Conservation (phyloP, 2,888 invertebrate species). For the Lochmaea capreae region DNA sequence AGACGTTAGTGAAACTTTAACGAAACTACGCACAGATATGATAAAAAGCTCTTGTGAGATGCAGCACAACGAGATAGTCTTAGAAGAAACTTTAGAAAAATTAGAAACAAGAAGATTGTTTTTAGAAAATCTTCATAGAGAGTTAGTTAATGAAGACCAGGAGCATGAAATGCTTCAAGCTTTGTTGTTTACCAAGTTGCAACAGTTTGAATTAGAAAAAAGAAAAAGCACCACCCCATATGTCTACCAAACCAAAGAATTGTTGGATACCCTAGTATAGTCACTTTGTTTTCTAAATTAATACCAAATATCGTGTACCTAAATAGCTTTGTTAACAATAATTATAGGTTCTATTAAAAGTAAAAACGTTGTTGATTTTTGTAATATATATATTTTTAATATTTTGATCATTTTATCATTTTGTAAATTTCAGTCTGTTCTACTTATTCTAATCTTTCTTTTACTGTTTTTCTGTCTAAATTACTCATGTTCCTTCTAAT, state of each 20-base stretch:
- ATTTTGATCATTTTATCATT: neutral
- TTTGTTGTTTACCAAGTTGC: conserved; percentile 59
- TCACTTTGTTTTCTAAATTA: conserved; percentile 50
- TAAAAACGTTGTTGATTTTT: conserved; percentile 43
- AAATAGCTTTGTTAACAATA: conserved; percentile 52
- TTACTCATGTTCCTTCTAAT: too few relatives aligned
- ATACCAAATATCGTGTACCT: conserved; percentile 67
- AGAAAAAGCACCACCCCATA: conserved; percentile 52
- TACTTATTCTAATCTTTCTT: too few relatives aligned
- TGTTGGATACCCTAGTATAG: conserved; percentile 66
- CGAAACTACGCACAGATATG: conserved; percentile 62
- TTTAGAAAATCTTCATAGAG: conserved; percentile 61
- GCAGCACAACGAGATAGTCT: conserved; percentile 64
- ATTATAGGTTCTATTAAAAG: conserved; percentile 33
- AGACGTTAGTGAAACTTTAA: conserved; percentile 57
- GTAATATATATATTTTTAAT: conserved; percentile 44
- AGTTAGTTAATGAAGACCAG: conserved; percentile 61
- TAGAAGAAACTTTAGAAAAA: conserved; percentile 63
- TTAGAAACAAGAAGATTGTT: conserved; percentile 57
- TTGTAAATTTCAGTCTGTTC: neutral
- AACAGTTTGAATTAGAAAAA: conserved; percentile 40
- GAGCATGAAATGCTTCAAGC: conserved; percentile 65
- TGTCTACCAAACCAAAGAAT: conserved; percentile 65
- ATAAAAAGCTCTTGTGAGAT: conserved; percentile 64
- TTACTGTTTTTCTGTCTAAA: too few relatives aligned